These are phyloP conservation scores for Antechinus flavipes DNA, from an alignment of 2,113 vertebrate genomes.

Conservation along the genomic window DNA sequence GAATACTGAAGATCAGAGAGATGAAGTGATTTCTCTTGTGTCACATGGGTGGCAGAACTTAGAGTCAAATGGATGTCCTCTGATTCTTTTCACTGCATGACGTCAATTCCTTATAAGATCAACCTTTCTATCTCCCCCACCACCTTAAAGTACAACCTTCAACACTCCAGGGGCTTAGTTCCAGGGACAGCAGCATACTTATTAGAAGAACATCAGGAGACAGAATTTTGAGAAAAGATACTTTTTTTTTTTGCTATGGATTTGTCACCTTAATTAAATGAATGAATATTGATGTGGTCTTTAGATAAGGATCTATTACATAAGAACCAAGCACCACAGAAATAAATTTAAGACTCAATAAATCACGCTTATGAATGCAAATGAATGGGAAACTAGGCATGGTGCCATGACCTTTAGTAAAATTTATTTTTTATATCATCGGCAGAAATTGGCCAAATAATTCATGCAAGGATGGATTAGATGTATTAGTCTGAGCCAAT, in stretches of 20 bases:
- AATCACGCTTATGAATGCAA: background rate
- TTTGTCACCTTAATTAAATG: background rate
- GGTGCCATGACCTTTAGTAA: constrained; percentile 47
- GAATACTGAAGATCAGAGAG: background rate
- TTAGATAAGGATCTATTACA: constrained; percentile 39
- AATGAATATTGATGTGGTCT: constrained; percentile 16
- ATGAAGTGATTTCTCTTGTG: background rate
- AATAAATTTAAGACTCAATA: constrained; percentile 19
- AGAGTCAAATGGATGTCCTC: background rate
- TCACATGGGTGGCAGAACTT: background rate
- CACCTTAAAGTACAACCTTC: background rate
- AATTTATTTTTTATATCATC: constrained; percentile 52
- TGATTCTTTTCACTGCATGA: background rate
- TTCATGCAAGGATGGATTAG: constrained; percentile 64
- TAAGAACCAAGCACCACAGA: constrained; percentile 39
- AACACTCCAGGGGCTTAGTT: background rate
- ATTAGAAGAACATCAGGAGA: background rate
- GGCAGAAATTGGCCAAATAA: constrained; percentile 69
- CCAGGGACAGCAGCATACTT: background rate
- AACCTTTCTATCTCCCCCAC: background rate
- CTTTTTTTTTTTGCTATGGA: background rate
- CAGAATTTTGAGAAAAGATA: background rate
- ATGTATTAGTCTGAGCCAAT: constrained; percentile 58
- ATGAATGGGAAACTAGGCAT: constrained; percentile 43
- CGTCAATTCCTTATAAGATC: background rate